Base-by-base conservation (phyloP, 2,113 vertebrate species). In the Galemys pyrenaicus region DNA sequence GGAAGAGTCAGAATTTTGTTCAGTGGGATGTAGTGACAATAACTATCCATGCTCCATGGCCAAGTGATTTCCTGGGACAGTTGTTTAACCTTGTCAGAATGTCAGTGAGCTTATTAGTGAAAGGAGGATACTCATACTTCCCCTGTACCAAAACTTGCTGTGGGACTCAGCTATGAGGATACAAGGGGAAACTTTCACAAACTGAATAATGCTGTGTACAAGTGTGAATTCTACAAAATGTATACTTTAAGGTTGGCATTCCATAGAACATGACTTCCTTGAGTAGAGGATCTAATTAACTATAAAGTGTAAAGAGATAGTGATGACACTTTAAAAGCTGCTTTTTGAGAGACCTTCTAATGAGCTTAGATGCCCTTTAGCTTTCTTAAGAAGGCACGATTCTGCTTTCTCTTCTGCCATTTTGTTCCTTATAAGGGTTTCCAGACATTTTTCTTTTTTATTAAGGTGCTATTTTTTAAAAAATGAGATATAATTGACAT, bases 381-480 rank as follows among this genome's bases (percentile, higher is more conserved):
- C n/a, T 68, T 83, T 75, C 84, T 86, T 26, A 20, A 75, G 60
- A 35, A 54, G 46, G 37, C 1, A 39, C 32, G 28, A 15, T 6
- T 1, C 70, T 46, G 58, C 32, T 39, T n/a, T 44, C n/a, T 2
- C 26, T 8, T 65, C 35, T 51, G 67, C 26, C 9, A 7, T 41
- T 89, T 89, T 65, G n/a, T 89, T 89, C 26, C 11, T 93, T 74
- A 22, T 20, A 39, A 70, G 58, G 74, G 24, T 77, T 94, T 35
- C n/a, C 9, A 39, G 84, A 35, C 7, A 16, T 0, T 60, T 37
- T 81, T 71, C n/a, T 85, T 82, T 71, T 68, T 17, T 44, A 54
- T 64, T 73, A 65, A 37, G 44, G 65, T 37, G 17, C 30, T 39
- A 51, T 85, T 78, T 75, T 0, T 7, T 51, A 89, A 65, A 60